These are phyloP conservation scores for Platerodrilus igneus DNA, from an alignment of 2,888 invertebrate genomes.

Conservation along the genomic window DNA sequence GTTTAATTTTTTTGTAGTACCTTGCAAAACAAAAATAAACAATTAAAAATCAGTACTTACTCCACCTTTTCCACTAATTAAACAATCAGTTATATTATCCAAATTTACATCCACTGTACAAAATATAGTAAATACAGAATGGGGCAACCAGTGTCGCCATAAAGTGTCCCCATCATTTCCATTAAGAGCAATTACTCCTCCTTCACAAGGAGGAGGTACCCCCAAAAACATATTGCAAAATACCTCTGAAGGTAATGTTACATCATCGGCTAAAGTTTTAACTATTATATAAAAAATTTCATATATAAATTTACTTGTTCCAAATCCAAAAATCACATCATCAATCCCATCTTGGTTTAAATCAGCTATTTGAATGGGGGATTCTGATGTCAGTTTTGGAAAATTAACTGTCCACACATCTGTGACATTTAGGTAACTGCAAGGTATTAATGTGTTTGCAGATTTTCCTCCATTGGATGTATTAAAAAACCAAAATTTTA, in stretches of 20 bases:
- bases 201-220: constrained; percentile 62
- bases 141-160: constrained; percentile 70
- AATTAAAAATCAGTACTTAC: constrained; percentile 45
- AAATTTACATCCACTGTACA: constrained; percentile 66
- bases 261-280: constrained; percentile 49
- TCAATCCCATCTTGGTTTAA: constrained; percentile 66
- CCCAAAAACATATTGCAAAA: constrained; percentile 64
- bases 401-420: constrained; percentile 65
- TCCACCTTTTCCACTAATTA: constrained; percentile 68
- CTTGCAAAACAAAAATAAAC: not conserved
- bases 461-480: constrained; percentile 31
- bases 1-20: no score
- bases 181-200: constrained; percentile 72
- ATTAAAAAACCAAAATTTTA: constrained; percentile 56
- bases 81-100: constrained; percentile 67
- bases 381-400: constrained; percentile 68
- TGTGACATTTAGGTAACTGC: constrained; percentile 55
- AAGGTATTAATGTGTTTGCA: constrained; percentile 51
- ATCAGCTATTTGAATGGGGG: constrained; percentile 66
- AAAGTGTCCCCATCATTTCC: constrained; percentile 65
- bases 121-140: constrained; percentile 68
- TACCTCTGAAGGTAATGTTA: constrained; percentile 53
- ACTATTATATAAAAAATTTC: constrained; percentile 11
- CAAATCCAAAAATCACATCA: constrained; percentile 73
- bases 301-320: constrained; percentile 56